Conservation (phyloP, 2,888 invertebrate genomes). For the Drosophila tanythrix region DNA sequence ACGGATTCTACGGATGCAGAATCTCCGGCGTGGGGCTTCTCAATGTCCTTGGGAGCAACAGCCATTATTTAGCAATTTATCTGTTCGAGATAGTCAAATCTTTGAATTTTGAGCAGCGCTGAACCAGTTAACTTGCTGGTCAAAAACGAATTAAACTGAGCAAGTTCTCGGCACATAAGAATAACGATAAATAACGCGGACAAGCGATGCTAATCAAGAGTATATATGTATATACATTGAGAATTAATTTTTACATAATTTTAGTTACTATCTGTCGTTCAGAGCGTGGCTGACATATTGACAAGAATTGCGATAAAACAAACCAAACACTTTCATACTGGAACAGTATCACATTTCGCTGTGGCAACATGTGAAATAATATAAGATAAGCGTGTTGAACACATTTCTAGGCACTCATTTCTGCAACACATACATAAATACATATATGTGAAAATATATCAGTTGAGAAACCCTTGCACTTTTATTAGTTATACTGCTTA, state of each 20-base stretch:
- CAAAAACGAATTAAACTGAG: conserved; percentile 66
- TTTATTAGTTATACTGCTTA: conserved; percentile 1
- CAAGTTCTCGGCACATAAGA: background rate
- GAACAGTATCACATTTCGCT: background rate
- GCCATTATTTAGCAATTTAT: conserved; percentile 85
- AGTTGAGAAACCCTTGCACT: background rate
- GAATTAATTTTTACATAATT: background rate
- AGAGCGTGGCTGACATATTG: background rate
- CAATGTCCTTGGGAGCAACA: conserved; percentile 89
- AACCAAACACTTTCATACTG: background rate
- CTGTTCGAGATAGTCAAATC: conserved; percentile 94
- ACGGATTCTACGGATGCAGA: conserved; percentile 89
- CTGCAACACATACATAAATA: background rate
- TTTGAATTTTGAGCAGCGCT: conserved; percentile 93
- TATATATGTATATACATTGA: background rate
- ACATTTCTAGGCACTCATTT: background rate
- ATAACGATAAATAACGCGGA: too few species aligned
- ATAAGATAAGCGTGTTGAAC: conserved; percentile 16
- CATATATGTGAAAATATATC: background rate
- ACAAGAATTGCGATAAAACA: background rate
- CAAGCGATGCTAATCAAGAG: too few species aligned
- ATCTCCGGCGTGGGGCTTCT: conserved; percentile 93
- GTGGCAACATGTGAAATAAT: conserved; percentile 29
- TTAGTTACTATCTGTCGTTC: too few species aligned
- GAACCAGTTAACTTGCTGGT: conserved; percentile 88